Conservation (phyloP, 2,797 vertebrate species). For the Syngnathus acus region DNA sequence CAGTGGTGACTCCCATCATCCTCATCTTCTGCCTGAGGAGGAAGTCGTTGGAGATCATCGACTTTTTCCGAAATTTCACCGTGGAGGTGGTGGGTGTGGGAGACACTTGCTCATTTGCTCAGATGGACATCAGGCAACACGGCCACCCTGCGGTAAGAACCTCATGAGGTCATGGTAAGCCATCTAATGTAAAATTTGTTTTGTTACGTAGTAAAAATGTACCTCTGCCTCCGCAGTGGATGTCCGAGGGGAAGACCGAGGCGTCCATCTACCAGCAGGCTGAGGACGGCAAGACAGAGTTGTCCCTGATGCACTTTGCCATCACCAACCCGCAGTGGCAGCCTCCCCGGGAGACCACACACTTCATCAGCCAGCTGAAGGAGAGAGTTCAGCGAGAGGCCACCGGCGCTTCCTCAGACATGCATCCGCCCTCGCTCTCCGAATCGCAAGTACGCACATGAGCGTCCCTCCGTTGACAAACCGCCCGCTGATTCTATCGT, state of each 20-base stretch:
- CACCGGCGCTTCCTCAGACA: slow-evolving; percentile 70
- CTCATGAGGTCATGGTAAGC: background rate
- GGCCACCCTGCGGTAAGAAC: slow-evolving; percentile 83
- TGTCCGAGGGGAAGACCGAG: slow-evolving; percentile 92
- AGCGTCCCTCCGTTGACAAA: background rate
- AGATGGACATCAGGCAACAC: slow-evolving; percentile 97
- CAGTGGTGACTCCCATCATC: slow-evolving; percentile 92
- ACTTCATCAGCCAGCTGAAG: slow-evolving; percentile 93
- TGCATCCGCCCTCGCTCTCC: slow-evolving; percentile 78
- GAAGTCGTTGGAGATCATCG: slow-evolving; percentile 94
- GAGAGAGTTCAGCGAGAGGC: slow-evolving; percentile 91
- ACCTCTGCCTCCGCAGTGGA: slow-evolving; percentile 72
- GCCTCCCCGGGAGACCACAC: slow-evolving; percentile 88
- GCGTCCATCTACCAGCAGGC: slow-evolving; percentile 98
- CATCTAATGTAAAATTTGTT: too few relatives aligned
- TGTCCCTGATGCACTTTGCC: slow-evolving; percentile 98
- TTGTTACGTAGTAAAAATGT: background rate
- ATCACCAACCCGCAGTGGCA: slow-evolving; percentile 98
- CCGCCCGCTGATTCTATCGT: background rate
- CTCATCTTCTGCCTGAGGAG: slow-evolving; percentile 90
- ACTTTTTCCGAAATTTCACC: slow-evolving; percentile 97
- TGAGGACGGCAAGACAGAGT: slow-evolving; percentile 92
- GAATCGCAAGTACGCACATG: slow-evolving; percentile 80
- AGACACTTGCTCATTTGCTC: slow-evolving; percentile 97
- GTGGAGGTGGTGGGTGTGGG: slow-evolving; percentile 94